These are phyloP conservation scores for Siphlonurus alternatus DNA, from an alignment of 2,888 invertebrate genomes.

Conservation along the genomic window DNA sequence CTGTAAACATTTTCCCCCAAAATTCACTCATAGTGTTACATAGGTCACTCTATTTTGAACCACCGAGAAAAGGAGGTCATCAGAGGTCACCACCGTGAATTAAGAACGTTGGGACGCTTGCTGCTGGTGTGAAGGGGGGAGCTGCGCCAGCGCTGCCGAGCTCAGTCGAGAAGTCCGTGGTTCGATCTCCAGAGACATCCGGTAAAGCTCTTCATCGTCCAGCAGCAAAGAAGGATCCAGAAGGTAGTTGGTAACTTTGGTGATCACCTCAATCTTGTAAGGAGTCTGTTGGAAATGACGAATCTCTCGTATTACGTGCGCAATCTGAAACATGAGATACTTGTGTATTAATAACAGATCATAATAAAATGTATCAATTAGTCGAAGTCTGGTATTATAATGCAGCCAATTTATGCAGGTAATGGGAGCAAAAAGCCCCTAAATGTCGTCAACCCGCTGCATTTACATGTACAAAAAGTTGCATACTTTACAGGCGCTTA, in stretches of 20 bases:
- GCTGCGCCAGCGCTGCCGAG: constrained; percentile 21
- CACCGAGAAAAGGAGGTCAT: too few species aligned
- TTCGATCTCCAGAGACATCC: constrained; percentile 65
- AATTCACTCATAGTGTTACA: too few species aligned
- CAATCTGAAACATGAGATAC: constrained; percentile 63
- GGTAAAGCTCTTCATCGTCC: constrained; percentile 66
- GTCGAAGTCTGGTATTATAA: too few species aligned
- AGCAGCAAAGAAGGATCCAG: constrained; percentile 56
- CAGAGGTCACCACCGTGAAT: too few species aligned
- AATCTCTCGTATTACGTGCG: constrained; percentile 82
- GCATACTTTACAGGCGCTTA: too few species aligned
- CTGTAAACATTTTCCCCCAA: too few species aligned
- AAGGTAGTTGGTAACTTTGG: constrained; percentile 61
- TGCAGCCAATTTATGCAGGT: too few species aligned
- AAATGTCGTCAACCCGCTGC: too few species aligned
- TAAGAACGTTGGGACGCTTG: not conserved
- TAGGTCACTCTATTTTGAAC: too few species aligned
- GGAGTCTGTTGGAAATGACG: constrained; percentile 81
- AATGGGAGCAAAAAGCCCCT: too few species aligned
- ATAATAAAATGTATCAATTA: too few species aligned
- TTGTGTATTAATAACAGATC: constrained; percentile 11
- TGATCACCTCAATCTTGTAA: constrained; percentile 75
- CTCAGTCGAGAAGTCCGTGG: constrained; percentile 49
- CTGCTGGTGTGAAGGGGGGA: not conserved
- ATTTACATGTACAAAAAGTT: too few species aligned